Evolutionary conservation across 37 sponge, comb jelly and placozoan species (phyloP).

Genomic region (Trichoplax adhaerens): DNA sequence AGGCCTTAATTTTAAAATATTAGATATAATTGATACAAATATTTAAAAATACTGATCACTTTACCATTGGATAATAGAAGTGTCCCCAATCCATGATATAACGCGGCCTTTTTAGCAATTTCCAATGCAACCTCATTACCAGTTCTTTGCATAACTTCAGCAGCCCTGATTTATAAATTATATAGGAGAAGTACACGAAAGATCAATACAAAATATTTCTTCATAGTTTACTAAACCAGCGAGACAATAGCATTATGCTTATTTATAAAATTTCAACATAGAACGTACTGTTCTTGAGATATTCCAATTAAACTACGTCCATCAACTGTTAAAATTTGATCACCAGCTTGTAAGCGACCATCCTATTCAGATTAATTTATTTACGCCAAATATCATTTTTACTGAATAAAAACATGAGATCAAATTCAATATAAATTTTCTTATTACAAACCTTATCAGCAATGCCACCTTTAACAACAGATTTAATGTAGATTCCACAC

Average conservation of each 20-base stretch:
- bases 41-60: too few species aligned
- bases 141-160: slow-evolving; percentile 23
- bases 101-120: slow-evolving; percentile 39
- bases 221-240: too few species aligned
- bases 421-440: not conserved
- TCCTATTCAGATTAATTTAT: slow-evolving; percentile 12
- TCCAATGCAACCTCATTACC: slow-evolving; percentile 18
- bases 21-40: too few species aligned
- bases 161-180: slow-evolving; percentile 19
- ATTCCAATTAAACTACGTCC: slow-evolving; percentile 17
- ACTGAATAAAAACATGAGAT: too few species aligned
- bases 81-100: slow-evolving; percentile 7
- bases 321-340: slow-evolving; percentile 42
- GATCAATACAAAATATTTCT: not conserved
- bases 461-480: slow-evolving; percentile 28
- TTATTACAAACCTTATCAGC: slow-evolving; percentile 16
- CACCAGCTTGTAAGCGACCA: slow-evolving; percentile 53
- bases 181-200: not conserved
- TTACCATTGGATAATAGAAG: too few species aligned
- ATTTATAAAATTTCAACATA: too few species aligned
- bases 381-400: not conserved
- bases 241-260: too few species aligned
- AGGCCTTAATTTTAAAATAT: too few species aligned
- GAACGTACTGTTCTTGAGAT: slow-evolving; percentile 32
- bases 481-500: slow-evolving; percentile 32